Evolutionary conservation across 2,113 vertebrate species (phyloP).

Genomic region (Spea bombifrons): DNA sequence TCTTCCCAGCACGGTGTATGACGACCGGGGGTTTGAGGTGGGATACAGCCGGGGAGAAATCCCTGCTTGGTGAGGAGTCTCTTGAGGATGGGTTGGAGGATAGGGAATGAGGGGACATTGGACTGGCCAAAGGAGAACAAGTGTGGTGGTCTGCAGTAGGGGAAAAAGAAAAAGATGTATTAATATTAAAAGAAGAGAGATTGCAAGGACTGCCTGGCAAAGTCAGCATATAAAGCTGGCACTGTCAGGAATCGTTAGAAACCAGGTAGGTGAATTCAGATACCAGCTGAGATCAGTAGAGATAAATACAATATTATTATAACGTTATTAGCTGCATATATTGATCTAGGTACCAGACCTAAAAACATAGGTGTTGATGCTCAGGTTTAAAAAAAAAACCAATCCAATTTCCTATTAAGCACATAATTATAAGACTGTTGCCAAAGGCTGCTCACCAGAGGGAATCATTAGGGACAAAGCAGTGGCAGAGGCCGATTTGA

Average conservation of each 20-base stretch:
- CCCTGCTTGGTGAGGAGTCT: conserved; percentile 93
- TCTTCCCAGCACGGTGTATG: conserved; percentile 92
- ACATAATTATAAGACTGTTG: too few species aligned
- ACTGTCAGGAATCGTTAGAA: too few species aligned
- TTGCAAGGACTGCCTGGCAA: too few species aligned
- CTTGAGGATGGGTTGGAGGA: conserved; percentile 96
- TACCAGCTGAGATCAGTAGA: too few species aligned
- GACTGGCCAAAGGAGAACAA: conserved; percentile 92
- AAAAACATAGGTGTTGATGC: neutral
- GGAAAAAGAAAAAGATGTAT: neutral
- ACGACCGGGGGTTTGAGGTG: conserved; percentile 80
- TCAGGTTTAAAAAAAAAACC: conserved; percentile 53
- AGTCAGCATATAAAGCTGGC: too few species aligned
- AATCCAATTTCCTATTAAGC: conserved; percentile 47
- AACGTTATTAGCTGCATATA: too few species aligned
- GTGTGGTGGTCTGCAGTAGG: conserved; percentile 78
- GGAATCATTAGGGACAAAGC: conserved; percentile 95
- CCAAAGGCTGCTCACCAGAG: conserved; percentile 70
- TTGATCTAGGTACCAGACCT: too few species aligned
- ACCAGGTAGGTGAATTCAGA: too few species aligned
- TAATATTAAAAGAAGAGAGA: too few species aligned
- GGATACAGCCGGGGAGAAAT: conserved; percentile 83
- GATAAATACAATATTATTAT: too few species aligned
- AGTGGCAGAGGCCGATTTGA: conserved; percentile 94
- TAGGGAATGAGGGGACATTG: conserved; percentile 94